These are phyloP conservation scores for Heteromyza rotundicornis DNA, from an alignment of 2,888 invertebrate genomes.

Conservation along the genomic window DNA sequence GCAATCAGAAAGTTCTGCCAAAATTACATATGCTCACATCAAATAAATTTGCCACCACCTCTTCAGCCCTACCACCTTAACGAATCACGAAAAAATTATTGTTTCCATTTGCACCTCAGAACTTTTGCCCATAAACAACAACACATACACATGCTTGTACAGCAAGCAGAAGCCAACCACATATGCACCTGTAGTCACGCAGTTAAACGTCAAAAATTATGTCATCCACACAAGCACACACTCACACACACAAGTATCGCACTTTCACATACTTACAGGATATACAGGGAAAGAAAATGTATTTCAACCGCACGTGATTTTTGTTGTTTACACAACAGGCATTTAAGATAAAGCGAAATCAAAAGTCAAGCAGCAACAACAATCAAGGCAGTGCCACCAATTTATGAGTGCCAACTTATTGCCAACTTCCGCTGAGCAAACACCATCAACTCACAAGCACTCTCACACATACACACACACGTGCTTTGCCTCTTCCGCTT, in stretches of 20 bases:
- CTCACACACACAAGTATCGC: too few species aligned
- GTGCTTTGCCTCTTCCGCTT: not conserved
- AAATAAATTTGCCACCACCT: not conserved
- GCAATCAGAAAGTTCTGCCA: not conserved
- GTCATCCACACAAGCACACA: too few species aligned
- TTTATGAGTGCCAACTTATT: not conserved
- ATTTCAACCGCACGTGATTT: not conserved
- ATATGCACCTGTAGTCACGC: too few species aligned
- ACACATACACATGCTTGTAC: not conserved
- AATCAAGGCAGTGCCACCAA: not conserved
- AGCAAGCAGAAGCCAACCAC: not conserved
- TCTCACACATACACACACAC: not conserved
- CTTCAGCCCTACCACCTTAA: not conserved
- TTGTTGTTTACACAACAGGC: not conserved
- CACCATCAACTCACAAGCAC: not conserved
- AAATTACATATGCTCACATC: not conserved
- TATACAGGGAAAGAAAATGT: not conserved
- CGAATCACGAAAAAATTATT: not conserved
- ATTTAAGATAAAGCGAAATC: not conserved
- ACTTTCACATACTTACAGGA: too few species aligned
- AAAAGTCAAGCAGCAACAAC: not conserved
- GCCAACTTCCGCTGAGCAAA: not conserved
- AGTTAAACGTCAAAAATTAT: too few species aligned
- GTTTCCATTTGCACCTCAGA: not conserved
- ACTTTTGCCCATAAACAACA: not conserved